Conservation (phyloP, 30 jellyfish, hydroid and myxozoan species). For the Phacellophora camtschatica region DNA sequence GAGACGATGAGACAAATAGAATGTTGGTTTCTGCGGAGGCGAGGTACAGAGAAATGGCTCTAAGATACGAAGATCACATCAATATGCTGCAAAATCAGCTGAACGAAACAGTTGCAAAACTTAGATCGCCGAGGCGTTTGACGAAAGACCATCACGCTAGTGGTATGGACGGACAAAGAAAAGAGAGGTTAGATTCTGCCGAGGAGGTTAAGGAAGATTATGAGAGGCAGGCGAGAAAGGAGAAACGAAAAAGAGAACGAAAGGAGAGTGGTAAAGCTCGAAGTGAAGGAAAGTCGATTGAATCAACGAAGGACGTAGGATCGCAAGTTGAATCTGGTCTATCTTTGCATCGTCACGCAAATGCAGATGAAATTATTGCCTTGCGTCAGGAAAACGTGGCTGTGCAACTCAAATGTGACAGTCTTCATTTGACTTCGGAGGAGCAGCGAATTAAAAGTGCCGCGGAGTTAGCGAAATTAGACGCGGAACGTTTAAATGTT, state of each 20-base stretch:
- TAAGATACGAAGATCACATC: conserved; percentile 56
- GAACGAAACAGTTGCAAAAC: not conserved
- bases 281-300: not conserved
- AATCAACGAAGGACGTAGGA: not conserved
- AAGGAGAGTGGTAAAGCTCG: not conserved
- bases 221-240: not conserved
- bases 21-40: conserved; percentile 51
- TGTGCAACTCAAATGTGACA: not conserved
- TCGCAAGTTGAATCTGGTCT: not conserved
- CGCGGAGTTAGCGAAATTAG: not conserved
- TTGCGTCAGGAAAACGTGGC: not conserved
- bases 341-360: not conserved
- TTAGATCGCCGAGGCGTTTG: not conserved
- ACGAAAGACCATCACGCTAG: not conserved
- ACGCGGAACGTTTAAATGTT: not conserved
- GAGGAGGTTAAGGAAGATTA: not conserved
- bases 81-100: conserved; percentile 30
- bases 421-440: not conserved
- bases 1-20: conserved; percentile 44
- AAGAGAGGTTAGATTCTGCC: not conserved
- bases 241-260: not conserved
- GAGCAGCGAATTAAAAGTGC: not conserved
- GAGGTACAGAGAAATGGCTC: conserved; percentile 50
- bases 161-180: not conserved
- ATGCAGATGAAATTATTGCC: not conserved